phyloP scores from a whole-genome alignment of 2,888 invertebrate species.

The Adelphocoris suturalis region DNA sequence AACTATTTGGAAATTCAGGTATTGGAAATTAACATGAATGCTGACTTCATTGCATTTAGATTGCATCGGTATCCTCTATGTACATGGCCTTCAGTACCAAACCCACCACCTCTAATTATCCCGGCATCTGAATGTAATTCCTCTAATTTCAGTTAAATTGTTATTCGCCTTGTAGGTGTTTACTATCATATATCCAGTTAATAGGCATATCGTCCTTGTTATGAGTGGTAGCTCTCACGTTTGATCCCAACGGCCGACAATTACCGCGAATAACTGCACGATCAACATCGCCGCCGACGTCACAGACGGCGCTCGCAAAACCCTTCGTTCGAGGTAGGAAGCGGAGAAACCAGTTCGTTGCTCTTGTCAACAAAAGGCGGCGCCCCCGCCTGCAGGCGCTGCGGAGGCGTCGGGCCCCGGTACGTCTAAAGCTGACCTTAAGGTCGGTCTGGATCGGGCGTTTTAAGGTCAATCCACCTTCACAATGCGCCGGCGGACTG shows the following conservation, averaged over 20 bases:
- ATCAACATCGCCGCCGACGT: neutral
- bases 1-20: too few relatives aligned
- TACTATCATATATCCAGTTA: neutral
- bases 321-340: neutral
- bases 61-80: too few relatives aligned
- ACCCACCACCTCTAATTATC: too few relatives aligned
- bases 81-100: too few relatives aligned
- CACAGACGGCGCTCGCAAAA: neutral
- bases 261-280: neutral
- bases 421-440: neutral
- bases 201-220: neutral
- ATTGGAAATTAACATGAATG: too few relatives aligned
- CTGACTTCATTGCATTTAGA: too few relatives aligned
- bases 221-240: neutral
- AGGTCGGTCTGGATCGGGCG: neutral
- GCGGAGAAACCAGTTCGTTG: conserved; percentile 22
- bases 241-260: neutral
- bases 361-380: neutral
- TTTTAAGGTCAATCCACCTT: neutral
- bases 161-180: too few relatives aligned
- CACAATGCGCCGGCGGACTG: neutral
- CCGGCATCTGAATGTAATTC: too few relatives aligned
- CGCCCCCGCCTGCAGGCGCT: neutral
- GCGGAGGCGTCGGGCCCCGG: neutral
- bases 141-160: too few relatives aligned